phyloP scores from a whole-genome alignment of 2,888 invertebrate genomes.

The Kuschelorhynchus macadamiae region DNA sequence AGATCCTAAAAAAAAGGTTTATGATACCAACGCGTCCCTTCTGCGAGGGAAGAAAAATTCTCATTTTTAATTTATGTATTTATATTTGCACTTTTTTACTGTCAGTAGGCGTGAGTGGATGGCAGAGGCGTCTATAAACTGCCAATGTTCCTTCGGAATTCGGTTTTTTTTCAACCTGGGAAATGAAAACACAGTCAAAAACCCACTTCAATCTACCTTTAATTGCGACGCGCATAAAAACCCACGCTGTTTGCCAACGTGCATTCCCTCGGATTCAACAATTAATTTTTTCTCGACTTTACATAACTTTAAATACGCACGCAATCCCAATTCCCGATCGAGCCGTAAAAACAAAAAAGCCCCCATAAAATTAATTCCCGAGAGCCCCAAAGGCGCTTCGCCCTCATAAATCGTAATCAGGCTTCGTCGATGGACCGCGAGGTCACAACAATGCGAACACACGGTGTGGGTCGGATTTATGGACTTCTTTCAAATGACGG shows the following conservation, averaged over 20 bases:
- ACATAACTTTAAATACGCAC: conserved; percentile 47
- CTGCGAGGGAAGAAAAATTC: too few relatives aligned
- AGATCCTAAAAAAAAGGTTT: too few relatives aligned
- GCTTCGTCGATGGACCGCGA: conserved; percentile 40
- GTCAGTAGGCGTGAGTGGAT: too few relatives aligned
- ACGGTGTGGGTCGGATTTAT: conserved; percentile 63
- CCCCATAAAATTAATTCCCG: conserved; percentile 44
- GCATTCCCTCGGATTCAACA: conserved; percentile 32
- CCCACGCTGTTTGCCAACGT: conserved; percentile 26
- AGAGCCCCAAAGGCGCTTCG: conserved; percentile 39
- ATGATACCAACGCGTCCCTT: too few relatives aligned
- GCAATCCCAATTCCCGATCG: conserved; percentile 42
- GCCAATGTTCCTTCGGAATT: too few relatives aligned
- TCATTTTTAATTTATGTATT: too few relatives aligned
- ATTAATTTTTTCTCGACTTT: conserved; percentile 36
- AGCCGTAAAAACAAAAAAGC: conserved; percentile 41
- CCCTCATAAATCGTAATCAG: conserved; percentile 49
- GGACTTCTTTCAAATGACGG: conserved; percentile 54
- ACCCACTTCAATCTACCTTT: conserved; percentile 17
- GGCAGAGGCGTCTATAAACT: too few relatives aligned
- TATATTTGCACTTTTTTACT: too few relatives aligned
- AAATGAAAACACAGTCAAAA: conserved; percentile 16
- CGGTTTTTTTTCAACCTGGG: too few relatives aligned
- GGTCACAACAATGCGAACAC: conserved; percentile 54
- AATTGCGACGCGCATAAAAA: conserved; percentile 31